Base-by-base conservation (phyloP, 2,888 invertebrate genomes). In the Pyrochroa serraticornis region DNA sequence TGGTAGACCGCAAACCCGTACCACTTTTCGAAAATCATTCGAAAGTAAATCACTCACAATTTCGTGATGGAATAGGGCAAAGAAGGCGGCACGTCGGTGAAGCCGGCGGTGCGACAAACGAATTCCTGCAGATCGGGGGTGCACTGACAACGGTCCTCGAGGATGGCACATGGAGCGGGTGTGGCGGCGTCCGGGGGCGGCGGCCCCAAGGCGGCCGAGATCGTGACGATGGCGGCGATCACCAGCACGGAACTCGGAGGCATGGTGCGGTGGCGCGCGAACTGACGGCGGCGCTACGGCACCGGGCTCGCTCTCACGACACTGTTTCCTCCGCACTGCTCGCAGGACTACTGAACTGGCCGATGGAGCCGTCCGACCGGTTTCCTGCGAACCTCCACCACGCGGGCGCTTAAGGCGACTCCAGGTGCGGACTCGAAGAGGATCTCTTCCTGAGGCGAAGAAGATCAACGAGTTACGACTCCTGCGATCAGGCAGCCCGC, bases 51-150 rank as follows among this genome's bases (percentile, higher is more conserved):
- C 38, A 71, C 72, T 72, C 63, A 72, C 72, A 72, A 63, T 68
- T 72, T 71, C 33, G 64, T 66, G 36, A 71, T 57, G 52, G 67
- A 58, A 46, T 55, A 65, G 48, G 72, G 71, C 57, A 72, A 49
- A 36, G 62, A 61, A 14, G 57, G 62, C 45, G 72, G 72, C 48
- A 72, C 67, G 45, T 69, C 64, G 46, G 62, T 65, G 60, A 70
- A 71, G 34, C 68, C 71, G 43, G 71, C 71, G 14, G 70, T 68
- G 52, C 69, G 64, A 60, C 72, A 72, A 58, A 64, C 63, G 55
- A 71, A 67, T 58, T 72, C 71, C 60, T 66, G 67, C 54, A 69
- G 58, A 56, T 72, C 72, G 47, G 62, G 50, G 38, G 70, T 66
- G 63, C 72, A 72, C 64, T 64, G 66, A 64, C 72, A 72, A 41